Conservation (phyloP, 2,888 invertebrate genomes). For the Drosophila recens region DNA sequence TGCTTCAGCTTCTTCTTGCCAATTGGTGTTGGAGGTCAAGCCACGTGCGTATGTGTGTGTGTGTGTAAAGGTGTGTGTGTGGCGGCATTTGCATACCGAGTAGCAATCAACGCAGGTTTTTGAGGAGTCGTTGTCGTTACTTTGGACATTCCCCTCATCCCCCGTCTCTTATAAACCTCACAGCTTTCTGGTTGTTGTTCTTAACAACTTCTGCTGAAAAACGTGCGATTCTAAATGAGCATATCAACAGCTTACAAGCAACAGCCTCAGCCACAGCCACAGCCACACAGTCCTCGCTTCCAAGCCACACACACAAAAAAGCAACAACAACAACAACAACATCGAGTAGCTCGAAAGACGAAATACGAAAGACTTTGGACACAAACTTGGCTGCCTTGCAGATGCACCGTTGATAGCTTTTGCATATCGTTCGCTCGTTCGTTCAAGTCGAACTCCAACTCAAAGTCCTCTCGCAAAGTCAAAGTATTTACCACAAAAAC, state of each 20-base stretch:
- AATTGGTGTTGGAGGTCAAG: constrained; percentile 68
- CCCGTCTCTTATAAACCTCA: not conserved
- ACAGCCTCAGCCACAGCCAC: constrained; percentile 40
- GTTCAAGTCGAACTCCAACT: constrained; percentile 38
- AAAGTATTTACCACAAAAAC: constrained; percentile 71
- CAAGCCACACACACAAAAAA: constrained; percentile 30
- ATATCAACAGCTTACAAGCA: constrained; percentile 79
- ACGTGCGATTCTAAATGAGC: constrained; percentile 82
- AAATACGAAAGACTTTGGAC: constrained; percentile 69
- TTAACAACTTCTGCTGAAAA: constrained; percentile 82
- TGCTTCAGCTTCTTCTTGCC: constrained; percentile 26
- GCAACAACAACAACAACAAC: constrained; percentile 31
- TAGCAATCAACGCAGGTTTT: constrained; percentile 60
- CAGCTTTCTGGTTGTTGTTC: constrained; percentile 32
- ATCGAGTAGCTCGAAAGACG: constrained; percentile 43
- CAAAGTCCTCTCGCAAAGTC: constrained; percentile 46
- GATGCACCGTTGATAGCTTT: constrained; percentile 80
- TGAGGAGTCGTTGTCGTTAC: constrained; percentile 39
- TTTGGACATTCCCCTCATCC: constrained; percentile 19
- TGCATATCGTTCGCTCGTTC: constrained; percentile 67
- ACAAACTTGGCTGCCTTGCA: constrained; percentile 57
- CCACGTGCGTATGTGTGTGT: constrained; percentile 34
- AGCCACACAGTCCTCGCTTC: constrained; percentile 23
- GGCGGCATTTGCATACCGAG: constrained; percentile 60
- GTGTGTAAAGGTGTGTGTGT: constrained; percentile 37